A percentile compares a stretch with the other conserved stretches of the same genome.
Conservation (phyloP, 2,797 vertebrate genomes). For the Syngnathus acus region DNA sequence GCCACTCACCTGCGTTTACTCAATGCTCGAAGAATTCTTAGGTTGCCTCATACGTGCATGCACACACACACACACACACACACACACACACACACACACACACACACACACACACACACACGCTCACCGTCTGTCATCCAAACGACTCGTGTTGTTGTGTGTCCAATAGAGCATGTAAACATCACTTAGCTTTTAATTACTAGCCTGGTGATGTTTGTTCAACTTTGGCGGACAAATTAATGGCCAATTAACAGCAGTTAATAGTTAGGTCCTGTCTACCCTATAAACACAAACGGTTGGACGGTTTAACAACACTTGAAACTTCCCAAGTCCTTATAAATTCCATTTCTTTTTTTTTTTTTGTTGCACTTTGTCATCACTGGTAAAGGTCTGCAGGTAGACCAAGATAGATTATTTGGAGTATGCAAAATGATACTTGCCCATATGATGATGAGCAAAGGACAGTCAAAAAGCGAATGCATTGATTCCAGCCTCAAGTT, state of each 20-base stretch:
- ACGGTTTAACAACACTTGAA: not conserved
- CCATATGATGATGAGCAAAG: slow-evolving; percentile 39
- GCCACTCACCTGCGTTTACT: slow-evolving; percentile 71
- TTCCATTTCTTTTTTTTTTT: not conserved
- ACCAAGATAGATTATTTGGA: too few relatives aligned
- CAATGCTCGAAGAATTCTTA: slow-evolving; percentile 62
- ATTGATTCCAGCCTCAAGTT: slow-evolving; percentile 59
- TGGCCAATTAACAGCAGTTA: not conserved
- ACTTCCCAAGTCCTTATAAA: not conserved
- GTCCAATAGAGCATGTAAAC: not conserved
- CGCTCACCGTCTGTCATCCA: slow-evolving; percentile 44
- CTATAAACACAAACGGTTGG: not conserved
- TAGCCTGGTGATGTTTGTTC: not conserved
- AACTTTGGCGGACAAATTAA: not conserved
- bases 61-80: not conserved
- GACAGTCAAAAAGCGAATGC: slow-evolving; percentile 39
- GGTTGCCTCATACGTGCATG: slow-evolving; percentile 35
- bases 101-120: not conserved
- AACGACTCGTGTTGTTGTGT: slow-evolving; percentile 1
- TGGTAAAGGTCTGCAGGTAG: too few relatives aligned
- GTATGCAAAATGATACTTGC: too few relatives aligned
- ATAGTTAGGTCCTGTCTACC: too few relatives aligned
- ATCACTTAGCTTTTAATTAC: not conserved
- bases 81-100: slow-evolving; percentile 44
- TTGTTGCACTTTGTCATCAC: too few relatives aligned